Percentiles rank a stretch among this genome's conserved stretches.
These are phyloP conservation scores for Papilio glaucus DNA, from an alignment of 1,140 invertebrate genomes.

Conservation along the genomic window DNA sequence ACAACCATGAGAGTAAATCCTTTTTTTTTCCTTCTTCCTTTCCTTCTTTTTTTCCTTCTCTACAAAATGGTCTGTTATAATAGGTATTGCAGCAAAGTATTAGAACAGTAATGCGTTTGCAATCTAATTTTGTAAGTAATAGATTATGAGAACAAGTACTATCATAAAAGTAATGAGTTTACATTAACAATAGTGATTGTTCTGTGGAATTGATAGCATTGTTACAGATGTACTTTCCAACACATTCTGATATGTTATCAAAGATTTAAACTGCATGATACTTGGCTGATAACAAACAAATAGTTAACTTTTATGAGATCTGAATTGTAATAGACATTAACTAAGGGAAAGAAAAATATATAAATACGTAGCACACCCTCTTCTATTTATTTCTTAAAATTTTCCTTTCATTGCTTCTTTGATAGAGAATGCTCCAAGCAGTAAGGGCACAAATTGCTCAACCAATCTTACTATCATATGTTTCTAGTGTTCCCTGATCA, in stretches of 20 bases:
- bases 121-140: neutral
- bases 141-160: neutral
- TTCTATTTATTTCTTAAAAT: too few relatives aligned
- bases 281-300: neutral
- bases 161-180: neutral
- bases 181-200: neutral
- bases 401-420: too few relatives aligned
- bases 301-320: neutral
- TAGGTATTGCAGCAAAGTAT: neutral
- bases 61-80: neutral
- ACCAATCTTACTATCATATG: too few relatives aligned
- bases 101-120: neutral
- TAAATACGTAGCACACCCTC: too few relatives aligned
- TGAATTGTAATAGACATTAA: too few relatives aligned
- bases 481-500: too few relatives aligned
- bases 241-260: constrained; percentile 17
- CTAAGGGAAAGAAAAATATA: too few relatives aligned
- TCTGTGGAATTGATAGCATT: neutral
- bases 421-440: too few relatives aligned
- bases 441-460: too few relatives aligned
- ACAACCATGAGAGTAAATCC: too few relatives aligned
- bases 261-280: neutral
- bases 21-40: too few relatives aligned
- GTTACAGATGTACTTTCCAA: neutral
- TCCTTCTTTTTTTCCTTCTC: neutral